Conservation (phyloP, 2,888 invertebrate genomes). For the Catonia carolina region DNA sequence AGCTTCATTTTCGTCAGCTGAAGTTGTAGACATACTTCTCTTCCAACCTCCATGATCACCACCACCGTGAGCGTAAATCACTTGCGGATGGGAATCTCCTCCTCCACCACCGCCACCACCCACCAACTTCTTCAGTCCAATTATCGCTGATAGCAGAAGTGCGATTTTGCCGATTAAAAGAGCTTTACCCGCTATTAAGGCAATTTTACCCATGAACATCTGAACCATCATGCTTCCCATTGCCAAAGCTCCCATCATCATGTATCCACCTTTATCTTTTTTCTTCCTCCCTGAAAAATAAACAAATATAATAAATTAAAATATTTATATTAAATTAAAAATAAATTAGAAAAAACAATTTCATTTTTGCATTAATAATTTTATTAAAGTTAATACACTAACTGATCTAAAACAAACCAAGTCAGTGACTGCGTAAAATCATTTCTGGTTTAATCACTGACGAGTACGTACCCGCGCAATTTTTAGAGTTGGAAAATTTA, state of each 20-base stretch:
- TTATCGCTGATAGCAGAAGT: constrained; percentile 72
- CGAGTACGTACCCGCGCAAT: too few relatives aligned
- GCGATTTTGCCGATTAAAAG: constrained; percentile 64
- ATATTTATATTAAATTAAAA: too few relatives aligned
- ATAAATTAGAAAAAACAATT: too few relatives aligned
- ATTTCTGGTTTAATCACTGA: too few relatives aligned
- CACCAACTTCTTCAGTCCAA: constrained; percentile 74
- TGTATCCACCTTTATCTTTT: constrained; percentile 45
- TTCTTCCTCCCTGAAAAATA: constrained; percentile 49
- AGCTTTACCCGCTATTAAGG: constrained; percentile 59
- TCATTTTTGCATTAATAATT: too few relatives aligned
- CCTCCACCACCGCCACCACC: constrained; percentile 43
- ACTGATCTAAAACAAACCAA: too few relatives aligned
- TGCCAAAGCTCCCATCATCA: constrained; percentile 55
- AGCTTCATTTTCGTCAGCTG: background rate
- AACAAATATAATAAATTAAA: too few relatives aligned
- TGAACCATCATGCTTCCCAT: constrained; percentile 53
- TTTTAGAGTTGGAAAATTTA: too few relatives aligned
- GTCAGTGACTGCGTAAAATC: too few relatives aligned
- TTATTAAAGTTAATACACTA: too few relatives aligned
- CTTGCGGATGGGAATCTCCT: constrained; percentile 27
- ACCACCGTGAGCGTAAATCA: constrained; percentile 27
- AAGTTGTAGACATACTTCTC: constrained; percentile 19
- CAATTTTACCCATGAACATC: constrained; percentile 55
- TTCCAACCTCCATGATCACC: constrained; percentile 31